These are phyloP conservation scores for Thunnus albacares DNA, from an alignment of 2,797 vertebrate species.

Conservation along the genomic window DNA sequence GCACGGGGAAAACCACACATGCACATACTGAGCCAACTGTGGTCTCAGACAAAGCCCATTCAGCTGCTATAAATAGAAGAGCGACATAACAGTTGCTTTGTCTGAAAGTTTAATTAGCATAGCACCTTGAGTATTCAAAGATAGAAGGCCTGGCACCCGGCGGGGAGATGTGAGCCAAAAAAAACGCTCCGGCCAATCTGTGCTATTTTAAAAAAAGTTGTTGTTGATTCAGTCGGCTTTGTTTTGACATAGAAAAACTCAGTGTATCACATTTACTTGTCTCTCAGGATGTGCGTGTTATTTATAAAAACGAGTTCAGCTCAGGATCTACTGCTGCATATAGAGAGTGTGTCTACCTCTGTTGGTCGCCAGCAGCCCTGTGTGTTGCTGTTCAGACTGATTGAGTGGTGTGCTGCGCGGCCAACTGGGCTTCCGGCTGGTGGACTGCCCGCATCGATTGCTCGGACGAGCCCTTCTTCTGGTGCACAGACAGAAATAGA, in stretches of 20 bases:
- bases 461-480: slow-evolving; percentile 53
- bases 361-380: slow-evolving; percentile 55
- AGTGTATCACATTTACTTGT: slow-evolving; percentile 28
- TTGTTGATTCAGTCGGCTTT: slow-evolving; percentile 41
- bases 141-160: slow-evolving; percentile 43
- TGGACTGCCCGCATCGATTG: slow-evolving; percentile 71
- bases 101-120: slow-evolving; percentile 68
- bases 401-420: slow-evolving; percentile 64
- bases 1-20: slow-evolving; percentile 52
- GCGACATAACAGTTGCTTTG: slow-evolving; percentile 57
- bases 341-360: slow-evolving; percentile 58
- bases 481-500: slow-evolving; percentile 34
- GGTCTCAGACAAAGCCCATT: slow-evolving; percentile 62
- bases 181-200: neutral
- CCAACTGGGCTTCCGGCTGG: slow-evolving; percentile 75
- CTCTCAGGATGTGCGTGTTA: slow-evolving; percentile 37
- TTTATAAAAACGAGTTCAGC: slow-evolving; percentile 37
- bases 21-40: slow-evolving; percentile 42
- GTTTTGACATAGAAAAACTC: slow-evolving; percentile 45
- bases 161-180: slow-evolving; percentile 32
- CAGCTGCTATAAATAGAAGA: slow-evolving; percentile 60
- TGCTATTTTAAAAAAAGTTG: slow-evolving; percentile 46
- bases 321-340: slow-evolving; percentile 51
- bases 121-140: slow-evolving; percentile 57
- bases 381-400: slow-evolving; percentile 72